phyloP scores from a whole-genome alignment of 2,113 vertebrate genomes.

The Megaptera novaeangliae region DNA sequence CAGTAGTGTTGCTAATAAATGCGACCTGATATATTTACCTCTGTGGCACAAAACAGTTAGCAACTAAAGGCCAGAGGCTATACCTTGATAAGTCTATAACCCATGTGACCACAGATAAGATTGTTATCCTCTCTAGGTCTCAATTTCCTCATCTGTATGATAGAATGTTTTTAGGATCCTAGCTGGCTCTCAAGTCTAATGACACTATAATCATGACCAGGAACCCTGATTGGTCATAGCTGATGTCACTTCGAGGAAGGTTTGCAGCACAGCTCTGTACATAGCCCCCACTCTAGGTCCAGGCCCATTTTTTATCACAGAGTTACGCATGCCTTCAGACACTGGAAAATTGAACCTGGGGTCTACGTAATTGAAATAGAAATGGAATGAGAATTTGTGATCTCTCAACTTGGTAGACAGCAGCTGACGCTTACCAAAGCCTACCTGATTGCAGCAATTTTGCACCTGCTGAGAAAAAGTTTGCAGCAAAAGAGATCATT shows the following conservation, averaged over 20 bases:
- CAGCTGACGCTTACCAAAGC: slow-evolving; percentile 73
- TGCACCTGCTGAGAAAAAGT: slow-evolving; percentile 75
- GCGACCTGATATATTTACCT: background rate
- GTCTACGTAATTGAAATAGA: slow-evolving; percentile 68
- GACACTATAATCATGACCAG: background rate
- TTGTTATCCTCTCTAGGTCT: background rate
- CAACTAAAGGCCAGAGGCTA: background rate
- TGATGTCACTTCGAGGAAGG: background rate
- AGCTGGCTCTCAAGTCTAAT: background rate
- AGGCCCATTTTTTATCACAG: slow-evolving; percentile 69
- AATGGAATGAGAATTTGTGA: slow-evolving; percentile 72
- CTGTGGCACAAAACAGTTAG: background rate
- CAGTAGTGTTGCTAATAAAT: background rate
- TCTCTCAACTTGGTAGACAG: slow-evolving; percentile 75
- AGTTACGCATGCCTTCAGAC: slow-evolving; percentile 61
- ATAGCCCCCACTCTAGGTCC: background rate
- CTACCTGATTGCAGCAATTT: slow-evolving; percentile 77
- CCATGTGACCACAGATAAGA: background rate
- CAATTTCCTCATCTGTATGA: background rate
- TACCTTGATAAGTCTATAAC: background rate
- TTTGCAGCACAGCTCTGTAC: background rate
- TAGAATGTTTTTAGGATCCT: background rate
- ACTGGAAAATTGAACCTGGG: background rate
- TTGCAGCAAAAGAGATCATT: slow-evolving; percentile 48
- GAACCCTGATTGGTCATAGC: background rate